Percentiles rank a stretch among this genome's conserved stretches.
Conservation (phyloP, 1,140 invertebrate genomes). For the Bombus sylvicola region DNA sequence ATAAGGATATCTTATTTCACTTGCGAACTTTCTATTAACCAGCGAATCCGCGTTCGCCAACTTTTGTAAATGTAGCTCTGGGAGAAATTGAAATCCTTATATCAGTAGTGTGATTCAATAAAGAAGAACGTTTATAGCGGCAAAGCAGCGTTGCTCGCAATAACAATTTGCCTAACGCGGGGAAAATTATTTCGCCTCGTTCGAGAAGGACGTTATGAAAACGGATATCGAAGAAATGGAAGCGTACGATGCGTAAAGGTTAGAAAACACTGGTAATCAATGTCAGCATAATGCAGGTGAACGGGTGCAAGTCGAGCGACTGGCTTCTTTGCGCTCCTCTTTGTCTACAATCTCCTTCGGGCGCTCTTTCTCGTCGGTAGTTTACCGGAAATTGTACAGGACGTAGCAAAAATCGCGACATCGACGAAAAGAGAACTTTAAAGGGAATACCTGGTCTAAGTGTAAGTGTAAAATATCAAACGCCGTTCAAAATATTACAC, state of each 20-base stretch:
- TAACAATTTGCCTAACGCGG: constrained; percentile 26
- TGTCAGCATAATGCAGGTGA: constrained; percentile 9
- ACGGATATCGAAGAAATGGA: constrained; percentile 25
- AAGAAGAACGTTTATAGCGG: not conserved
- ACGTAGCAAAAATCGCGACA: not conserved
- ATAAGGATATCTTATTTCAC: not conserved
- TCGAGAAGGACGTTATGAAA: constrained; percentile 15
- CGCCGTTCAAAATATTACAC: not conserved
- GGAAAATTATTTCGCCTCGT: constrained; percentile 25
- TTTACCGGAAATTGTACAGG: constrained; percentile 1
- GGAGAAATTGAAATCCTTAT: not conserved
- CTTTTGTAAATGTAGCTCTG: not conserved
- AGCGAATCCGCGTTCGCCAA: not conserved
- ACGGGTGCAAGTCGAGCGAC: not conserved
- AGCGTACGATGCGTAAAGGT: constrained; percentile 13
- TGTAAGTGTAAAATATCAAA: not conserved
- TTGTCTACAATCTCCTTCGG: constrained; percentile 5
- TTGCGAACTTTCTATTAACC: not conserved
- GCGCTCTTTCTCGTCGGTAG: not conserved
- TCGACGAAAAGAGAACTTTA: not conserved
- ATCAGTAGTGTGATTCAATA: not conserved
- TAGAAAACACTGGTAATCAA: constrained; percentile 35
- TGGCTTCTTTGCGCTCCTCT: not conserved
- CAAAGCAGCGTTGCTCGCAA: not conserved
- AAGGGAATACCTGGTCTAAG: no score